Evolutionary conservation across 2,113 vertebrate species (phyloP), one percentile per base, ranked within the genome.

Genomic region (Regulus satrapa): DNA sequence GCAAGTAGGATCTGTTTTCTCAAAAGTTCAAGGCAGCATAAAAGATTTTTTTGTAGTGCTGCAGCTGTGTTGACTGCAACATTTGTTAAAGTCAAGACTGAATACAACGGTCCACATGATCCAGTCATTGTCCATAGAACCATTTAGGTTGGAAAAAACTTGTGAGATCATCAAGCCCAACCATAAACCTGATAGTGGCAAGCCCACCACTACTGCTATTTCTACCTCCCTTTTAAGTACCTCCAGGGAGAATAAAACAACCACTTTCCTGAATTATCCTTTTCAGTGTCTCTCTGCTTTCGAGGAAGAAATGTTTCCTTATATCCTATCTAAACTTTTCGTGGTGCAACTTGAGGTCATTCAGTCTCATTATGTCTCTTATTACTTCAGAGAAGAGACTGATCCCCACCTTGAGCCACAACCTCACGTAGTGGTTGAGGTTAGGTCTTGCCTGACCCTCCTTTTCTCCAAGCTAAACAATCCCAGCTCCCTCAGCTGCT

Each of bases 321-420:
- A 61, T 12, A 64, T 9, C 18, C 19, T 51, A 1, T 10, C 9
- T 31, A 46, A 81, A 51, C 13, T 6, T 45, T 14, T 55, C 15
- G 41, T 59, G 9, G 8, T 2, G 0, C 14, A n/a, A 31, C 6
- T 25, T 69, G 10, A 25, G 17, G 8, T 6, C 0, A 4, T 51
- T 43, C 23, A 2, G 4, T 64, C 20, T 63, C 5, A 3, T 54
- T 16, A 18, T 46, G 5, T 52, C 8, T 9, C 15, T 29, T 74
- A 24, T 2, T 19, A 4, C 23, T 18, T 38, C 15, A 7, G 12
- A 40, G 9, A 87, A 63, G n/a, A 58, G 8, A 49, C 3, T 0
- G 11, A 29, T 8, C 2, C 8, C 6, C 18, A 52, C 9, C 9
- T 46, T 8, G n/a, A n/a, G 1, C 4, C 23, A 28, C 40, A 86